A percentile compares a stretch with the other conserved stretches of the same genome.
These are phyloP conservation scores for Reticulitermes lucifugus DNA, from an alignment of 2,888 invertebrate species.

Conservation along the genomic window DNA sequence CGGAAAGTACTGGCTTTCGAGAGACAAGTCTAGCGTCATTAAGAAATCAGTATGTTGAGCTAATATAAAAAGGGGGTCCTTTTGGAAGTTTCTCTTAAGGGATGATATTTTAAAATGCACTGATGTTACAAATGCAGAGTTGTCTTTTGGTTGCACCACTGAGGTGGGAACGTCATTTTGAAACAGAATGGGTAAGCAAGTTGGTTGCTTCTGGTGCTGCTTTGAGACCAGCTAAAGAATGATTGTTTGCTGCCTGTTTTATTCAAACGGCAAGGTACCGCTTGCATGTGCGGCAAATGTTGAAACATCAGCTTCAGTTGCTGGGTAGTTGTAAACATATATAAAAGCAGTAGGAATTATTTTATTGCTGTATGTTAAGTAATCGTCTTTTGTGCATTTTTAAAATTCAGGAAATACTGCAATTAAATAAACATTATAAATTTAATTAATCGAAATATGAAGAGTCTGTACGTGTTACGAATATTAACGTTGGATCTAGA, in stretches of 20 bases:
- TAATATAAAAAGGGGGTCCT: background rate
- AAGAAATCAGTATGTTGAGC: constrained; percentile 14
- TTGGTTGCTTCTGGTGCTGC: background rate
- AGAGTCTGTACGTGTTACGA: no score
- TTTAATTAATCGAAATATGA: no score
- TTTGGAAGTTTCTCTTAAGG: constrained; percentile 10
- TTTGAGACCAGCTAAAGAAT: constrained; percentile 12
- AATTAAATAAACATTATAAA: no score
- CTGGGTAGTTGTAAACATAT: background rate
- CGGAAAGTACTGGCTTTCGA: background rate
- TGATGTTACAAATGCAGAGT: background rate
- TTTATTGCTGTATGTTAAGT: no score
- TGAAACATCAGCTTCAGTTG: background rate
- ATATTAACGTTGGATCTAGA: no score
- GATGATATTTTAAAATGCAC: constrained; percentile 22
- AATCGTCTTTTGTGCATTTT: no score
- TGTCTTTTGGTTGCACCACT: constrained; percentile 1
- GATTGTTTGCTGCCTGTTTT: constrained; percentile 38
- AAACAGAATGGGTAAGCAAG: constrained; percentile 40
- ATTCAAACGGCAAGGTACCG: background rate
- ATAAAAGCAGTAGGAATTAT: background rate
- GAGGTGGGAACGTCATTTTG: constrained; percentile 17
- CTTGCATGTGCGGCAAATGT: background rate
- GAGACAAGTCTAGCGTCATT: background rate
- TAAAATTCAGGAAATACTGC: no score